Conservation (phyloP, 1,140 invertebrate genomes). For the Pristionchus pacificus region DNA sequence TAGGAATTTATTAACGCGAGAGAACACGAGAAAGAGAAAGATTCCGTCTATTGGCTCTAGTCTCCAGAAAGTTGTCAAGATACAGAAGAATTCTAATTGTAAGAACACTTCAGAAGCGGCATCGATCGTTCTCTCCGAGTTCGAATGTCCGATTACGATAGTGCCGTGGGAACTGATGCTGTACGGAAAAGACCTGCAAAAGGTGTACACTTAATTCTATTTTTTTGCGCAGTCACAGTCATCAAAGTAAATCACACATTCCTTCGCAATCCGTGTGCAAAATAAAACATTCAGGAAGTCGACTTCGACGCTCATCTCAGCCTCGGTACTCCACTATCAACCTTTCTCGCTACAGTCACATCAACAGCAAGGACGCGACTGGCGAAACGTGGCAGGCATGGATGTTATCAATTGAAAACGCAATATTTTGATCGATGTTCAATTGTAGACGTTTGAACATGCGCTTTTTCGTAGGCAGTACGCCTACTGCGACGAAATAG, state of each 20-base stretch:
- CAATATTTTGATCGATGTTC: neutral
- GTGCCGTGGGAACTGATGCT: slow-evolving; percentile 53
- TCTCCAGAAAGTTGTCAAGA: too few relatives aligned
- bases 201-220: neutral
- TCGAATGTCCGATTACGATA: slow-evolving; percentile 69
- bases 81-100: too few relatives aligned
- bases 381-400: neutral
- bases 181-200: neutral
- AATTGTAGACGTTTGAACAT: neutral
- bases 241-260: neutral
- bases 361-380: slow-evolving; percentile 5
- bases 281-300: slow-evolving; percentile 15
- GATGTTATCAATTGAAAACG: neutral
- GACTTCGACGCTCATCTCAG: slow-evolving; percentile 51
- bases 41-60: too few relatives aligned
- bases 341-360: slow-evolving; percentile 46
- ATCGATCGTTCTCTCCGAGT: slow-evolving; percentile 78
- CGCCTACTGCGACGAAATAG: slow-evolving; percentile 54
- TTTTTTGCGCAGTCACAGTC: neutral
- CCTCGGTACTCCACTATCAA: slow-evolving; percentile 44
- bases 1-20: too few relatives aligned
- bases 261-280: neutral
- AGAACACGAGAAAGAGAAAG: too few relatives aligned
- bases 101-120: slow-evolving; percentile 74
- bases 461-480: slow-evolving; percentile 36